Base-by-base conservation (phyloP, 2,113 vertebrate species). In the Hippolais icterina region DNA sequence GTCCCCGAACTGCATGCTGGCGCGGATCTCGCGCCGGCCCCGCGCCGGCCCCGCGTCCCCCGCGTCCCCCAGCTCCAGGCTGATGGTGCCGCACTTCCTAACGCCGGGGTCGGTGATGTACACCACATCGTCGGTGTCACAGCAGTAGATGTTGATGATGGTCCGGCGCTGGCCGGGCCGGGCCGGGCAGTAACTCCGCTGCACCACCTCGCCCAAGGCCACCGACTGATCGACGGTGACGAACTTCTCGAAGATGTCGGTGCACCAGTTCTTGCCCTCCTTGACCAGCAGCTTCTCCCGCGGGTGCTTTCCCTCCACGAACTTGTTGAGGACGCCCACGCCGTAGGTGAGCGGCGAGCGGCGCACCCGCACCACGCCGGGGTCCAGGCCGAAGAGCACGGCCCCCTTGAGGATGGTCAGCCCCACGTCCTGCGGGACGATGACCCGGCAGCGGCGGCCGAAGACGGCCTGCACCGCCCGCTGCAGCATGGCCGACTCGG, bases 101-200 rank as follows among this genome's bases (percentile, higher is more conserved):
- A 99, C 99, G 1, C 98, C 99, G 0, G 98, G 97, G 89, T 99
- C 99, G 2, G 98, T 99, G 97, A 99, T 99, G 98, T 99, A 99
- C 35, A 96, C 97, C n/a, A 98, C 97, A 6, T 99, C 99, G 2
- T 99, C 99, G 0, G 94, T 97, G 5, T 97, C 78, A 2, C 98
- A 98, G 98, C 99, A 99, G 98, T 99, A 99, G 97, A 99, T 98
- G 96, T 99, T 99, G 98, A 99, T 99, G 98, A 99, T 98, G 97
- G 99, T 99, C 71, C 99, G 98, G 35, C 98, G 98, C 79, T 99
- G 99, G 46, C 99, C 99, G 0, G 97, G 90, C 9, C 99, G 97
- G 2, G 99, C 99, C 0, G 99, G 99, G 28, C 99, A 99, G 98
- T 99, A 99, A 89, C 99, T 99, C 57, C 99, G 91, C 44, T 98